A percentile compares a stretch with the other conserved stretches of the same genome.
Evolutionary conservation across 2,113 vertebrate genomes (phyloP).

Genomic region (Trachemys scripta): DNA sequence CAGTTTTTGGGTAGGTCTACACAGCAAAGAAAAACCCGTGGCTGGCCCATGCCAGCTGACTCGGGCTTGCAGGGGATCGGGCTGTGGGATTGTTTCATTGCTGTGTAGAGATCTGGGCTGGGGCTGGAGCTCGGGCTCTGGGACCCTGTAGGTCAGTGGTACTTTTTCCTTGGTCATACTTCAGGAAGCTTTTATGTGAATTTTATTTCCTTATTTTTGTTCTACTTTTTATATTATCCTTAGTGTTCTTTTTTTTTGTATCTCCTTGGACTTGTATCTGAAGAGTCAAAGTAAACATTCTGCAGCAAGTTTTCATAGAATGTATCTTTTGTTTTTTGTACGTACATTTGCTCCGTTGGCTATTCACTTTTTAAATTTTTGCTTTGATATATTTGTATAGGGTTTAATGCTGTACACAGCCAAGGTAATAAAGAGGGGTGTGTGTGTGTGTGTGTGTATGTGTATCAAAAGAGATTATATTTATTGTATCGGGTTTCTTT

Average conservation of each 20-base stretch:
- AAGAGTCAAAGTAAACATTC: not conserved
- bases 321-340: not conserved
- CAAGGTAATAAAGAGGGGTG: not conserved
- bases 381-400: not conserved
- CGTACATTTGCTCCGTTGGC: not conserved
- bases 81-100: not conserved
- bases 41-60: not conserved
- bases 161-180: not conserved
- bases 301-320: accelerated
- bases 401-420: not conserved
- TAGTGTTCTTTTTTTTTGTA: not conserved
- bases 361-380: not conserved
- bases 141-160: not conserved
- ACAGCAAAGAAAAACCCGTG: not conserved
- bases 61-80: too few species aligned
- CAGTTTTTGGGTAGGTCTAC: not conserved
- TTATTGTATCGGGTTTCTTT: conserved; percentile 17
- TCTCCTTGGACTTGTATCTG: not conserved
- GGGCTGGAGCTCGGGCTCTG: not conserved
- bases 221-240: not conserved
- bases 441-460: not conserved
- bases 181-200: not conserved
- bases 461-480: not conserved
- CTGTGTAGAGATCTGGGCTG: not conserved
- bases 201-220: not conserved